Conservation (phyloP, 2,797 vertebrate species). For the Hoplostethus mediterraneus region DNA sequence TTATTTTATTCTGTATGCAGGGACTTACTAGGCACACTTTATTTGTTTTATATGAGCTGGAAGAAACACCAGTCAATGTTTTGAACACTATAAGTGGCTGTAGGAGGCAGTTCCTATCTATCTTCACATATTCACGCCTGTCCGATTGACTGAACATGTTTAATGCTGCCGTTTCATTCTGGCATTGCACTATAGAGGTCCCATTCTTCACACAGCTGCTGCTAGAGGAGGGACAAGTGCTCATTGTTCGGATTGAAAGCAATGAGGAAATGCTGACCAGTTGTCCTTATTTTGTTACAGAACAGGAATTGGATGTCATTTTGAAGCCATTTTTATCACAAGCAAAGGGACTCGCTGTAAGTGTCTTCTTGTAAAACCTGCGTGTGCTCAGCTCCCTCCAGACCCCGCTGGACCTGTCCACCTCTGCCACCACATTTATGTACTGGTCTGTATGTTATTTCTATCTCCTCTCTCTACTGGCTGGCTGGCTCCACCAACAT, state of each 20-base stretch:
- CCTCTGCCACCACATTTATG: slow-evolving; percentile 40
- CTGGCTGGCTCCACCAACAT: slow-evolving; percentile 37
- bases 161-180: not conserved
- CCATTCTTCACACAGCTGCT: not conserved
- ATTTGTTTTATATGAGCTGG: too few relatives aligned
- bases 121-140: not conserved
- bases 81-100: not conserved
- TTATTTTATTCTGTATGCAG: too few relatives aligned
- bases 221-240: too few relatives aligned
- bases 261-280: not conserved
- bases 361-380: slow-evolving; percentile 15
- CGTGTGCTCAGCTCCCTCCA: slow-evolving; percentile 49
- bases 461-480: slow-evolving; percentile 38
- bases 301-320: too few relatives aligned
- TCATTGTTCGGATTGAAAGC: not conserved
- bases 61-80: too few relatives aligned
- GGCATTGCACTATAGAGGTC: not conserved
- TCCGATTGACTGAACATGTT: not conserved
- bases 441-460: slow-evolving; percentile 41
- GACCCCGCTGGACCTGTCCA: slow-evolving; percentile 37
- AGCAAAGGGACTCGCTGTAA: too few relatives aligned
- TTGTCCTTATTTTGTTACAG: too few relatives aligned
- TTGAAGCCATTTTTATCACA: too few relatives aligned
- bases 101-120: not conserved
- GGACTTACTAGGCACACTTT: too few relatives aligned